Conservation (phyloP, 2,113 vertebrate species). For the Vulpes vulpes region DNA sequence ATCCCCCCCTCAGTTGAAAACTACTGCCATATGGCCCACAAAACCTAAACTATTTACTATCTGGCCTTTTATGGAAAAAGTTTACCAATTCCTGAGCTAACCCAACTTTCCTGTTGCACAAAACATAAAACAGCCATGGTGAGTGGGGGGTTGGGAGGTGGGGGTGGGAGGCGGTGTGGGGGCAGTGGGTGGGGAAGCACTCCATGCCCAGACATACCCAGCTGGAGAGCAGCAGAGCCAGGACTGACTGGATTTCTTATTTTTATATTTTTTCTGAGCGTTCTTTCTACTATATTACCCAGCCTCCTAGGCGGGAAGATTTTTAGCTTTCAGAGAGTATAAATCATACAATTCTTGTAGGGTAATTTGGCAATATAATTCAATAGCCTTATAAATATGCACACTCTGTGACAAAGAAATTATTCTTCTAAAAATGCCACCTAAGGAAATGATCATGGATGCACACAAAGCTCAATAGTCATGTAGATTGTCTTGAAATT, state of each 20-base stretch:
- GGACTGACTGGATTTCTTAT: background rate
- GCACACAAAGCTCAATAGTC: background rate
- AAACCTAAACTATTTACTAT: background rate
- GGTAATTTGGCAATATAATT: slow-evolving; percentile 70
- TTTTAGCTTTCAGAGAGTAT: slow-evolving; percentile 56
- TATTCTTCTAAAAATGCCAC: slow-evolving; percentile 63
- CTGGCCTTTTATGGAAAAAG: background rate
- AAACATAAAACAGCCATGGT: background rate
- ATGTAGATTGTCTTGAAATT: background rate
- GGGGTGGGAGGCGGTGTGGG: no score
- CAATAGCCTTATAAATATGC: slow-evolving; percentile 66
- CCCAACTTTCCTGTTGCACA: background rate
- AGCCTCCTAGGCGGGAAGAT: slow-evolving; percentile 20
- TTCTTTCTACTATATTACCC: slow-evolving; percentile 38
- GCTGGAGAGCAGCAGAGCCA: rapidly evolving
- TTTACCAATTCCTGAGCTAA: background rate
- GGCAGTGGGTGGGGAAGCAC: rapidly evolving
- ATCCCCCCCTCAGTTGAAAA: background rate
- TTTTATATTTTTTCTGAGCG: background rate
- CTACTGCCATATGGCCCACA: background rate
- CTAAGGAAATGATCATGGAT: slow-evolving; percentile 46
- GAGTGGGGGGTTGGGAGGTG: no score
- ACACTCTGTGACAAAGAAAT: slow-evolving; percentile 15
- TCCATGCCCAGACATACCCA: background rate
- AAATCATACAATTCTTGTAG: slow-evolving; percentile 47